A percentile compares a stretch with the other conserved stretches of the same genome.
Conservation (phyloP, 2,888 invertebrate species). For the Drosophila pegasa region DNA sequence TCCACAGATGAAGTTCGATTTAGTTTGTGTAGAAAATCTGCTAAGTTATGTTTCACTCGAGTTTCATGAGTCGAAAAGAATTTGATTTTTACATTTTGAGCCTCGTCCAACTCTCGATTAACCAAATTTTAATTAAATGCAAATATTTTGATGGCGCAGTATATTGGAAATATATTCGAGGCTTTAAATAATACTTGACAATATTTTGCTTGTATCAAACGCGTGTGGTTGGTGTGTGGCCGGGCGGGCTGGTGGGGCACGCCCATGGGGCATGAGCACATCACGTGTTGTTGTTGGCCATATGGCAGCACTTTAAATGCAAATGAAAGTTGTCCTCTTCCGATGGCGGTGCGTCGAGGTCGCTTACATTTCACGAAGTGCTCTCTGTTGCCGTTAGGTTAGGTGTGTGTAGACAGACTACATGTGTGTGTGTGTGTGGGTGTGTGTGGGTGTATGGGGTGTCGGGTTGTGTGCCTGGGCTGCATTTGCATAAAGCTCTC, state of each 20-base stretch:
- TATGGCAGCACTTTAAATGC: conserved; percentile 79
- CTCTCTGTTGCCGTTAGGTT: conserved; percentile 41
- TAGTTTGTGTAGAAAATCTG: background rate
- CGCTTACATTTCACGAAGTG: conserved; percentile 72
- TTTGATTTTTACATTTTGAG: background rate
- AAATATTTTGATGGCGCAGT: conserved; percentile 11
- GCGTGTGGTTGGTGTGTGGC: conserved; percentile 5
- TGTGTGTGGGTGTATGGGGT: conserved; percentile 14
- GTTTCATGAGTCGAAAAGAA: background rate
- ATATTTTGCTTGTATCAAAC: conserved; percentile 19
- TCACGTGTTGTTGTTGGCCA: conserved; percentile 61
- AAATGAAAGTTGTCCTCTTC: conserved; percentile 73
- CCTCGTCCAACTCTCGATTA: background rate
- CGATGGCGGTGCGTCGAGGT: conserved; percentile 71
- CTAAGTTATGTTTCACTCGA: background rate
- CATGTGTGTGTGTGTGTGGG: conserved; percentile 7
- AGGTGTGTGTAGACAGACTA: conserved; percentile 3
- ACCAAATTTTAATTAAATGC: conserved; percentile 10
- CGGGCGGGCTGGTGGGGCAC: conserved; percentile 26
- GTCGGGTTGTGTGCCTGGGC: conserved; percentile 16
- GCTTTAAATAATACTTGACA: conserved; percentile 17
- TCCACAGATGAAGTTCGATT: background rate
- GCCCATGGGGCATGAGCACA: conserved; percentile 44
- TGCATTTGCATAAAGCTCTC: conserved; percentile 74
- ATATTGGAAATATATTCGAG: conserved; percentile 2